Conservation (phyloP, 1,140 invertebrate genomes). For the Bicyclus anynana region DNA sequence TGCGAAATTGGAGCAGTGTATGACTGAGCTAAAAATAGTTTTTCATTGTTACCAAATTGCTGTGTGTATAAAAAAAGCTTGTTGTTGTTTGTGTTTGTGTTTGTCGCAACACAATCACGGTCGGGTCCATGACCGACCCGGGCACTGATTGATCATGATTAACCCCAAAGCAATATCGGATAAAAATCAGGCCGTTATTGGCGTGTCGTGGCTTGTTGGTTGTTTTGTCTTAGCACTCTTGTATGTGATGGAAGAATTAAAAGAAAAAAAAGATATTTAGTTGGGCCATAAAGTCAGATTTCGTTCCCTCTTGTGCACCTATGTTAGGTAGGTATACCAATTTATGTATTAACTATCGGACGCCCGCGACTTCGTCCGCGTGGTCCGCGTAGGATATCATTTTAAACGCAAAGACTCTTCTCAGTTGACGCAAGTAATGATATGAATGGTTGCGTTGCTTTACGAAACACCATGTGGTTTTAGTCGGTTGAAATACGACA, state of each 20-base stretch:
- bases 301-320: no score
- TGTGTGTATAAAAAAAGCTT: conserved; percentile 4
- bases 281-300: no score
- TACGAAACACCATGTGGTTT: no score
- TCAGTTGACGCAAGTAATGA: no score
- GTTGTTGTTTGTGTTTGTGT: conserved; percentile 9
- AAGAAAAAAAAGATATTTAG: background rate
- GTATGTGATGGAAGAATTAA: background rate
- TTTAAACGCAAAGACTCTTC: no score
- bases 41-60: conserved; percentile 13
- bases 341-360: no score
- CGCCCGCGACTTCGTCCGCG: no score
- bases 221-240: background rate
- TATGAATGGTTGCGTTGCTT: no score
- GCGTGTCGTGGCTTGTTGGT: background rate
- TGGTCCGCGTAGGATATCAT: no score
- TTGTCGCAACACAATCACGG: conserved; percentile 10
- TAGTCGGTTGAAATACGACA: no score
- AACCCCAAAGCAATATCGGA: conserved; percentile 22
- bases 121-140: conserved; percentile 26
- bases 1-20: conserved; percentile 23
- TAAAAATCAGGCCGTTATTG: conserved; percentile 21
- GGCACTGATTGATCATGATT: conserved; percentile 28
- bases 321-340: no score
- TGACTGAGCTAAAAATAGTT: conserved; percentile 16